Evolutionary conservation across 2,888 invertebrate species (phyloP), one percentile per base, ranked within the genome.

Genomic region (Folsomia manolachei): DNA sequence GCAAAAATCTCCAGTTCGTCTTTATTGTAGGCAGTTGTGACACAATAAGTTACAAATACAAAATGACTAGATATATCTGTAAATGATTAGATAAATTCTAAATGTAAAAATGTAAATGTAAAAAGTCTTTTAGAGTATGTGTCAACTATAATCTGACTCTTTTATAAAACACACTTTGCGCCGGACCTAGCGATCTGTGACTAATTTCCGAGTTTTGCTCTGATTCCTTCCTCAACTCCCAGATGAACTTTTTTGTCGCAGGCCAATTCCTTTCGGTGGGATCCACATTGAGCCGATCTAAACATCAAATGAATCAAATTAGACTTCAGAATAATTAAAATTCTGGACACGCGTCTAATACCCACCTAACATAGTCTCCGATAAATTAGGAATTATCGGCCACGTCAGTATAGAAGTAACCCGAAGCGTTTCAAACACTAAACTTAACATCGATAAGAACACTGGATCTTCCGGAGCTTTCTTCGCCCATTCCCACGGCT

Each of bases 401-500:
- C 91, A 91, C 26, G 98, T 84, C 53, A 94, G 87, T 74, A 97
- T 90, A 19, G 89, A 89, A 80, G 88, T 87, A 71, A 95, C 89
- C 80, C 97, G 87, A 61, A 95, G 84, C 0, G 91, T 90, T 85
- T 98, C 97, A 85, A 97, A 86, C 24, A 92, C 90, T 62, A 97
- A 84, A 82, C 92, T 91, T 71, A 97, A 86, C 66, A 95, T 88
- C 19, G 89, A 88, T 81, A 90, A 87, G 1, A 94, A 84, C 81
- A 89, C 86, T 65, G 87, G 86, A 24, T 86, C 83, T 18, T 82
- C 77, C 25, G 83, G 82, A 1, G 78, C 69, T 11, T 86, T 83
- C 82, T 92, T 91, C 69, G 87, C 88, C 73, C 97, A 86, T 79
- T 90, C 88, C 98, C 98, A 99, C 0, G 97, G 97, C 83, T 91